These are phyloP conservation scores for Saguinus imperator DNA, from an alignment of 2,113 vertebrate genomes.

Conservation along the genomic window DNA sequence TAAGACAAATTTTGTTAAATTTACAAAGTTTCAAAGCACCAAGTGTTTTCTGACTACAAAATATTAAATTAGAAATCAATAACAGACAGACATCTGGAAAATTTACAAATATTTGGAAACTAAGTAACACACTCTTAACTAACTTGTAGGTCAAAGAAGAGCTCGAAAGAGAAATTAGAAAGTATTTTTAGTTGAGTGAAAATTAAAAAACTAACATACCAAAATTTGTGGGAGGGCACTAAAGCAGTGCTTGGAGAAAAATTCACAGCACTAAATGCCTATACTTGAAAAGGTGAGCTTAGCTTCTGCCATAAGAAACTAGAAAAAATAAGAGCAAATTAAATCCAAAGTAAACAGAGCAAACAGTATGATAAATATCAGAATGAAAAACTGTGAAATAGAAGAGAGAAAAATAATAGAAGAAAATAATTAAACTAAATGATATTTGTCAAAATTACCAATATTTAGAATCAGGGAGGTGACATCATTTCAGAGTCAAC, in stretches of 20 bases:
- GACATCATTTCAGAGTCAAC: background rate
- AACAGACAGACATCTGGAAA: background rate
- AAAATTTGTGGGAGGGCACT: background rate
- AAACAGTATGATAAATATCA: background rate
- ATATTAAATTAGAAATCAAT: background rate
- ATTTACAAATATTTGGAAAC: background rate
- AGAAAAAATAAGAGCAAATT: background rate
- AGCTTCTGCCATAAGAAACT: background rate
- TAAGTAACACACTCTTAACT: background rate
- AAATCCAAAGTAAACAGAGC: background rate
- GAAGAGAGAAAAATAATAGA: background rate
- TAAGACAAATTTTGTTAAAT: background rate
- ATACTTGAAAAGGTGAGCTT: background rate
- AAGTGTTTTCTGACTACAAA: background rate
- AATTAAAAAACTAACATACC: background rate
- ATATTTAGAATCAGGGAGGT: background rate
- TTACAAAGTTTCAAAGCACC: background rate
- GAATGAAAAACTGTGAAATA: background rate
- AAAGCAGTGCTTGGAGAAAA: background rate
- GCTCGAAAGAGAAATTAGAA: background rate
- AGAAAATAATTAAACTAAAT: background rate
- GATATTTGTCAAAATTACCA: background rate
- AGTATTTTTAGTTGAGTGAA: background rate
- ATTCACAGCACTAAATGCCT: background rate
- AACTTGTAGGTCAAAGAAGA: background rate